Conservation (phyloP, 2,797 vertebrate genomes). For the Myotis daubentonii region DNA sequence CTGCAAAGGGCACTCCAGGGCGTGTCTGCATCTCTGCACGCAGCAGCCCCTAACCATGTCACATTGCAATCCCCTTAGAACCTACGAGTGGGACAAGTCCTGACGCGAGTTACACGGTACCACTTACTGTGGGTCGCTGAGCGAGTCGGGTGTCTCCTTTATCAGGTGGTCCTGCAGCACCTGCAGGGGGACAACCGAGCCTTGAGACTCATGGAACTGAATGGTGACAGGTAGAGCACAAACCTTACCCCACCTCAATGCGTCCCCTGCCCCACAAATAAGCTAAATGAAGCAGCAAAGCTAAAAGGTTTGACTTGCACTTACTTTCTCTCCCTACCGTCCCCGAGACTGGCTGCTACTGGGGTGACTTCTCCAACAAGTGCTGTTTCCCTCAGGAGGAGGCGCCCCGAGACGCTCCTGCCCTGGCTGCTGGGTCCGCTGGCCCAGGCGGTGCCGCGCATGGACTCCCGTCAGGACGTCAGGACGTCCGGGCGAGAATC, state of each 20-base stretch:
- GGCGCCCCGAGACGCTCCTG: background rate
- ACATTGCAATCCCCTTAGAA: background rate
- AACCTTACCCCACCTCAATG: background rate
- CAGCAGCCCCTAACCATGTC: background rate
- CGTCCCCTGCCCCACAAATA: background rate
- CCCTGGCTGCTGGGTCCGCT: background rate
- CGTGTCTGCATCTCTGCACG: background rate
- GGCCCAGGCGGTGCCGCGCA: background rate
- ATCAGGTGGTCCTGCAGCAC: slow-evolving; percentile 95
- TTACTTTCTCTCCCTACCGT: background rate
- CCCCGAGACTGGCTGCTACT: background rate
- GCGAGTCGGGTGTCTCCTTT: slow-evolving; percentile 95
- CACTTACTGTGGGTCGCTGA: slow-evolving; percentile 97
- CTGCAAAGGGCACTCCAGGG: background rate
- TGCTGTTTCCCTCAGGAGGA: background rate
- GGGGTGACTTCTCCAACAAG: background rate
- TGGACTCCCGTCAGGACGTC: too few relatives aligned
- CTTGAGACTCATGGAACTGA: slow-evolving; percentile 21
- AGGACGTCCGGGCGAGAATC: background rate
- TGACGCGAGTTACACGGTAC: background rate
- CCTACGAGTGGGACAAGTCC: background rate
- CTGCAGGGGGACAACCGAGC: slow-evolving; percentile 79
- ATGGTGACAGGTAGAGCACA: background rate
- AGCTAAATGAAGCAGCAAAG: slow-evolving; percentile 27
- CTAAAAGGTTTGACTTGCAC: background rate